These are phyloP conservation scores for Drosophila cognata DNA, from an alignment of 2,888 invertebrate genomes.

Conservation along the genomic window DNA sequence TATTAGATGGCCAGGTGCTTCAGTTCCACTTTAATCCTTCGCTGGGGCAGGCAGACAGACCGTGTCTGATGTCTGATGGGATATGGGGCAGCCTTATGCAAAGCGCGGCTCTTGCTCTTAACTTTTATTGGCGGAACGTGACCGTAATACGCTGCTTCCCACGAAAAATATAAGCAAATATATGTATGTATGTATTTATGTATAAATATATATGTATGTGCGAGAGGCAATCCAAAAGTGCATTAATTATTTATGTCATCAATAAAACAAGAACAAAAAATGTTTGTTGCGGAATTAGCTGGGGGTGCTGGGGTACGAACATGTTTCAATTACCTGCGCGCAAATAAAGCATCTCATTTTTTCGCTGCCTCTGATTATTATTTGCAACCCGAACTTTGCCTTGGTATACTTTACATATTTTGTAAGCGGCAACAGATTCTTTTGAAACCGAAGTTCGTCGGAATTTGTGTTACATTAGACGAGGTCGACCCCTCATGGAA, in stretches of 20 bases:
- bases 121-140: constrained; percentile 70
- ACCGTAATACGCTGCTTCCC: constrained; percentile 67
- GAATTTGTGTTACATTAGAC: background rate
- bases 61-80: background rate
- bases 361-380: constrained; percentile 1
- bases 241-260: constrained; percentile 70
- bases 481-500: constrained; percentile 21
- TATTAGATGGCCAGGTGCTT: constrained; percentile 42
- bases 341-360: background rate
- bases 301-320: background rate
- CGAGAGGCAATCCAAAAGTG: constrained; percentile 39
- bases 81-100: constrained; percentile 30
- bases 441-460: constrained; percentile 6
- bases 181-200: background rate
- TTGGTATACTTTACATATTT: constrained; percentile 35
- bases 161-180: constrained; percentile 45
- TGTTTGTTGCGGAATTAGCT: background rate
- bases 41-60: background rate
- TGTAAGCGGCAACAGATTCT: constrained; percentile 20
- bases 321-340: constrained; percentile 46
- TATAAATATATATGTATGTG: background rate
- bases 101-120: constrained; percentile 44
- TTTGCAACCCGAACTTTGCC: constrained; percentile 15
- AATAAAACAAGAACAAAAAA: constrained; percentile 53
- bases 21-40: constrained; percentile 14